Base-by-base conservation (phyloP, 2,113 vertebrate species). In the Callaeas wilsoni region DNA sequence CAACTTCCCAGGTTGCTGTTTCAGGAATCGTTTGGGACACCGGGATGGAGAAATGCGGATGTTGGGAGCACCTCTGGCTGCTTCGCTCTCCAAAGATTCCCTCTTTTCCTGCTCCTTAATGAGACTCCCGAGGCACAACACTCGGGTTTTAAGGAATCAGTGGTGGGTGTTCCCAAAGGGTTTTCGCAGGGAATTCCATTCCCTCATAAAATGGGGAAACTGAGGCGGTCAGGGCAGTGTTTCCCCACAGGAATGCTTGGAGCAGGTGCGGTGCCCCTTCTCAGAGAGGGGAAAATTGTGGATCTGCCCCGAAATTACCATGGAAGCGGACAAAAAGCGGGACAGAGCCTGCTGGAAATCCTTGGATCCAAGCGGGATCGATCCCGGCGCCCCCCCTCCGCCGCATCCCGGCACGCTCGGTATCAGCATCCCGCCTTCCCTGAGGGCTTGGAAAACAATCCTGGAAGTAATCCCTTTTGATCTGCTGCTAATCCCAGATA, bases 401-500 rank as follows among this genome's bases (percentile, higher is more conserved):
- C 18, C 15, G 49, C 62, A 25, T 83, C 55, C 39, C 64, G 5
- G 79, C 89, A 90, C 26, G 90, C 96, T 89, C 57, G 12, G 75
- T 75, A 89, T 93, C 93, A 85, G 92, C 86, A 96, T 97, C 97
- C 91, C 75, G 69, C 78, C 94, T 95, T 74, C 85, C 94, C 86
- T 19, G 68, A 80, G 95, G 94, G 90, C 82, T 95, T 84, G 78
- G 95, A 96, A 97, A 97, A 98, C 96, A 98, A 97, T 97, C 86
- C 96, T 97, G 92, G 79, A 93, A 93, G 94, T 97, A 98, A 98
- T 96, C 96, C 56, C 70, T 91, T 96, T 95, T 97, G 97, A 98
- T 97, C 97, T 91, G 87, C 84, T 81, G 87, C 94, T 98, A 98
- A 98, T 98, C 97, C 96, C n/a, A 95, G 93, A 97, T 98, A 98